Conservation (phyloP, 2,113 vertebrate genomes). For the Excalfactoria chinensis region DNA sequence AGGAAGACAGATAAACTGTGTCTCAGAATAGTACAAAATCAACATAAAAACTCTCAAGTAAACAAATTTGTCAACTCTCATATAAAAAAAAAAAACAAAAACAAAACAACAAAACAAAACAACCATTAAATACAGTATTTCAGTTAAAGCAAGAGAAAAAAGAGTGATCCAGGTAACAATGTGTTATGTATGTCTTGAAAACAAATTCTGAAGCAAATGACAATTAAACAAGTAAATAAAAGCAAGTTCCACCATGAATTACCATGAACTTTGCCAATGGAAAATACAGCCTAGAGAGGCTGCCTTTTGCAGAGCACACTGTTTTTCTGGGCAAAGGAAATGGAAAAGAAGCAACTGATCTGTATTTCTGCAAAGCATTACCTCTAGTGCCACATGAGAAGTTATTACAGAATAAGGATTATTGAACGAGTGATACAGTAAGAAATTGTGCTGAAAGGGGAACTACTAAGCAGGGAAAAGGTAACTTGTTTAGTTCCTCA, state of each 20-base stretch:
- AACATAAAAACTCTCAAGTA: background rate
- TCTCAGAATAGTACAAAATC: background rate
- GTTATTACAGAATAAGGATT: background rate
- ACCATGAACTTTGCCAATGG: background rate
- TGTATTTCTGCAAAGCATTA: background rate
- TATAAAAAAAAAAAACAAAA: background rate
- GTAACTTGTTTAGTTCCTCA: background rate
- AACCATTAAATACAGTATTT: background rate
- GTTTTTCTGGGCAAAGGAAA: background rate
- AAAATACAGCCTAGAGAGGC: background rate
- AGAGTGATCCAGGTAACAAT: background rate
- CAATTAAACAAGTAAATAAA: conserved; percentile 26
- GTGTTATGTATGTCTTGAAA: background rate
- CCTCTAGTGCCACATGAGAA: background rate
- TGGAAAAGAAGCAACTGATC: background rate
- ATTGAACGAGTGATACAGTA: background rate
- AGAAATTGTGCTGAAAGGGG: background rate
- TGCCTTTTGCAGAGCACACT: background rate
- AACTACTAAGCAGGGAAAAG: background rate
- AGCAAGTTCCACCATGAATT: background rate
- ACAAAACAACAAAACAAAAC: no score
- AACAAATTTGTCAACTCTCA: conserved; percentile 14
- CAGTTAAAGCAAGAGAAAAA: background rate
- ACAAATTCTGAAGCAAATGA: background rate
- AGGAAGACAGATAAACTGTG: background rate